These are phyloP conservation scores for Nomia melanderi DNA, from an alignment of 1,140 invertebrate genomes.

Conservation along the genomic window DNA sequence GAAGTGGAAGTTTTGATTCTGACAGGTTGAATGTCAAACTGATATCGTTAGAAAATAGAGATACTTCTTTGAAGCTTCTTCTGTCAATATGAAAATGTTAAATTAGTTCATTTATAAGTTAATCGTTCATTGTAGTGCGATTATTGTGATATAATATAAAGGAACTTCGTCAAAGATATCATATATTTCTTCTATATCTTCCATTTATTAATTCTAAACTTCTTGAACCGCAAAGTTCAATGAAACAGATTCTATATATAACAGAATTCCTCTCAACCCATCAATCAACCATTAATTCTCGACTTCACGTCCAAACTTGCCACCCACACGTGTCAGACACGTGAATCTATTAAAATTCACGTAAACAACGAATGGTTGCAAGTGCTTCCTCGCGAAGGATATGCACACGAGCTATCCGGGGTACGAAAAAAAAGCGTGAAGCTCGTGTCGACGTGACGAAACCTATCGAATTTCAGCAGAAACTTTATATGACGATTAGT, in stretches of 20 bases:
- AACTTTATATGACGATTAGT: neutral
- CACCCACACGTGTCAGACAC: neutral
- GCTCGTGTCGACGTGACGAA: neutral
- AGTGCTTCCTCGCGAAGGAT: neutral
- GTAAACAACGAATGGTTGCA: neutral
- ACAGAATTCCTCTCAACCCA: neutral
- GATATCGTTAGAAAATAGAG: too few relatives aligned
- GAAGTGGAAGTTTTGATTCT: too few relatives aligned
- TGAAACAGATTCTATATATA: neutral
- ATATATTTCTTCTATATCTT: neutral
- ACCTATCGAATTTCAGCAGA: slow-evolving; percentile 26
- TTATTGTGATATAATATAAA: too few relatives aligned
- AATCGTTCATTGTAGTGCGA: too few relatives aligned
- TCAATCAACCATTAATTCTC: neutral
- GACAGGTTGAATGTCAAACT: too few relatives aligned
- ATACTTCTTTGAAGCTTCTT: too few relatives aligned
- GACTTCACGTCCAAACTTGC: neutral
- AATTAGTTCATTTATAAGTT: too few relatives aligned
- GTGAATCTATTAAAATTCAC: neutral
- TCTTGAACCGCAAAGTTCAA: neutral
- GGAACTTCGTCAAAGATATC: too few relatives aligned
- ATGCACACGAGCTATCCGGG: neutral
- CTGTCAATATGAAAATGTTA: too few relatives aligned
- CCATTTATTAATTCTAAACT: neutral
- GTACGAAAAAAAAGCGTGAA: neutral